Conservation (phyloP, 2,888 invertebrate genomes). For the Patella caerulea region DNA sequence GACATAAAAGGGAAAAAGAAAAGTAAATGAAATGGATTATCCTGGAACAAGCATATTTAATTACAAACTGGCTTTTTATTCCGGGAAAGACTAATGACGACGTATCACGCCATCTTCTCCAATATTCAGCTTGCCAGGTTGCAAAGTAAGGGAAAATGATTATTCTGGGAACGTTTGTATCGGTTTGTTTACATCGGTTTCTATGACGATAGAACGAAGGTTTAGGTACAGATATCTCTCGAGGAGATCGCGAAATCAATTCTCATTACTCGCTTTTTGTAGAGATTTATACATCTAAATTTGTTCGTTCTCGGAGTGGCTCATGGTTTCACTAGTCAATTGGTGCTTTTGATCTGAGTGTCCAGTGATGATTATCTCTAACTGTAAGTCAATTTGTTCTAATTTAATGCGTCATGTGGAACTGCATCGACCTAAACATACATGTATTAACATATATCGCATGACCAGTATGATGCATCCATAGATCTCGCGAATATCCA, state of each 20-base stretch:
- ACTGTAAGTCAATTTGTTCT: no score
- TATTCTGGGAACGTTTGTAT: background rate
- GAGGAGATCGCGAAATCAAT: background rate
- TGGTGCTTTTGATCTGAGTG: no score
- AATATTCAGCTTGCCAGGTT: background rate
- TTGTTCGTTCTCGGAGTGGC: no score
- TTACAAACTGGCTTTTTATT: background rate
- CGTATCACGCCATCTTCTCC: constrained; percentile 6
- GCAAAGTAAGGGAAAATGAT: constrained; percentile 5
- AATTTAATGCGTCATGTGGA: no score
- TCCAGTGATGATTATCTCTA: no score
- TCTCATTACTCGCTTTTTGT: background rate
- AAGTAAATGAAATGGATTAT: background rate
- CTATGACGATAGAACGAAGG: background rate
- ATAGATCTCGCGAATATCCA: no score
- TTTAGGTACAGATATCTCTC: constrained; percentile 4
- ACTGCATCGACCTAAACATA: no score
- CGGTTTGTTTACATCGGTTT: constrained; percentile 3
- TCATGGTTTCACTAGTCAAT: no score
- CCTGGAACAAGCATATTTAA: background rate
- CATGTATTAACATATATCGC: no score
- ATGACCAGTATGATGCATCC: no score
- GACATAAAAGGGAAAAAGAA: background rate
- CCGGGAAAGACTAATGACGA: background rate
- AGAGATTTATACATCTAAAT: background rate